Base-by-base conservation (phyloP, 2,797 vertebrate genomes). In the Benthosema pterotum region DNA sequence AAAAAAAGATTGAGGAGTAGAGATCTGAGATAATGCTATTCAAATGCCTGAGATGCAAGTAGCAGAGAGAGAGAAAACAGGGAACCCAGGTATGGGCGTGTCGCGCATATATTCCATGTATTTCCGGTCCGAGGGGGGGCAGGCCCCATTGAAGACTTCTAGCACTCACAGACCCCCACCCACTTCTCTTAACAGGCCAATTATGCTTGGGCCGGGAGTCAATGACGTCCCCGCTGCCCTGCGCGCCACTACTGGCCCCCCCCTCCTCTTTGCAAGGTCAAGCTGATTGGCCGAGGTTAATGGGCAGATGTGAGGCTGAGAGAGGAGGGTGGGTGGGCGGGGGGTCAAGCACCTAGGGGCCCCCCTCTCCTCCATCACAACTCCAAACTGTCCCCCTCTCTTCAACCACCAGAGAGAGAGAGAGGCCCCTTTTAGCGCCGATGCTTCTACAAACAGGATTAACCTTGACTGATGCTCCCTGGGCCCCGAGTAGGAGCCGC, bases 231-330 rank as follows among this genome's bases (percentile, higher is more conserved):
- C 19, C 77, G 80, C 78, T 59, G 71, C 7, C 19, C 75, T 80
- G 77, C 60, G 72, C 86, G 79, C 83, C 85, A 80, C 87, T 89
- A 87, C 72, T 67, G 65, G 75, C 80, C 75, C 78, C 71, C 71
- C 22, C 22, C 74, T 90, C 87, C 88, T 70, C 71, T 88, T 79
- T 74, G 76, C 86, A 92, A 91, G 92, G 93, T 93, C 92, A 93
- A 89, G 88, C 83, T 91, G 89, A 92, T 92, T 91, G 89, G 89
- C 80, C 72, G 85, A 92, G 91, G 90, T 92, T 92, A 93, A 93
- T 93, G 83, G 91, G 86, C 82, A 88, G 83, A 87, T 86, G 85
- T 84, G 76, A 85, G 77, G 83, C 80, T 87, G 82, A 84, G 79
- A 85, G 85, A 58, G 51, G 67, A 72, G 60, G 69, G 54, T 60